Base-by-base conservation (phyloP, 2,797 vertebrate species). In the Phaenicophaeus curvirostris region DNA sequence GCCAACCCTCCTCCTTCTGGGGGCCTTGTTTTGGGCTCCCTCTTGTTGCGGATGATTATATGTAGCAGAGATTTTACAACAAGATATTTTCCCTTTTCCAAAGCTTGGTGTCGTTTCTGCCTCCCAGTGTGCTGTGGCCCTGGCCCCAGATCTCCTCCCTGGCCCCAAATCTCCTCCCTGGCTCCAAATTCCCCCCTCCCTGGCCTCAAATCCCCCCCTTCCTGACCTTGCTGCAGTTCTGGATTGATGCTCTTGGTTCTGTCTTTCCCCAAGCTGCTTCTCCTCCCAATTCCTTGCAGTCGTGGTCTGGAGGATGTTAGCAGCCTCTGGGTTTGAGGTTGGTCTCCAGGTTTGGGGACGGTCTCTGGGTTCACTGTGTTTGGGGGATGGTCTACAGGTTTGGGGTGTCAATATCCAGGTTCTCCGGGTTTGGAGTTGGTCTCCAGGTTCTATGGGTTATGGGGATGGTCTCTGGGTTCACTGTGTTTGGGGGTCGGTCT, bases 11-110 rank as follows among this genome's bases (percentile, higher is more conserved):
- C 87, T 82, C 85, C 87, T 80, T 33, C 81, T n/a, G 85, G 20
- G 28, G 42, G 18, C 46, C 28, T 87, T 31, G 24, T 5, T 28
- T 8, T 9, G 66, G 19, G 48, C 58, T 72, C 51, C 23, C 16
- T 46, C 46, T 24, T 18, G 41, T 61, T 66, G 71, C 73, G 83
- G 94, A 85, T 87, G 78, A 87, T 93, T 83, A 72, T 61, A 89
- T 96, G 96, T 94, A 95, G 96, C 97, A 95, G 90, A 95, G 94
- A 87, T 96, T 96, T 96, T 93, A 89, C 96, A 96, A 95, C 85
- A 97, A 91, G 37, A 30, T 55, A 59, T 93, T 95, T 96, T 95
- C 91, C 37, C 25, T 95, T 93, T 97, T 95, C 78, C 91, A 94
- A 86, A 46, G 24, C 19, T 57, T 21, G 8, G 51, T 44, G 51